phyloP scores from a whole-genome alignment of 2,797 vertebrate genomes.

The Notoglanidium macrostoma region DNA sequence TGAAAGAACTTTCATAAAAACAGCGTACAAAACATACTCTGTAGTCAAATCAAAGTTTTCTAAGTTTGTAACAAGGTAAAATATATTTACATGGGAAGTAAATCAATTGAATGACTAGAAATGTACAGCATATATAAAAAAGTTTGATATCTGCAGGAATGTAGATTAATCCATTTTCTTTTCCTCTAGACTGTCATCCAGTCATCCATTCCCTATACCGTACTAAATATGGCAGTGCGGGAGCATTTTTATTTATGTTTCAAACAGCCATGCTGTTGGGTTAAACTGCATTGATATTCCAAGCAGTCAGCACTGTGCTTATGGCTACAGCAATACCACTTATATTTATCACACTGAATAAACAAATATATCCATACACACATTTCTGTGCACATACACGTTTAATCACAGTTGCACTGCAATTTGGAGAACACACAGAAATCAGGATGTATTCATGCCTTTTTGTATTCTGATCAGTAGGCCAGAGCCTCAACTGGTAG shows the following conservation, averaged over 20 bases:
- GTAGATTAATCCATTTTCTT: not conserved
- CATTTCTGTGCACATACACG: not conserved
- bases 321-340: not conserved
- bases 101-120: not conserved
- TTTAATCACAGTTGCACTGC: not conserved
- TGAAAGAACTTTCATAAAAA: not conserved
- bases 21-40: not conserved
- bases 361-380: not conserved
- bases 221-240: not conserved
- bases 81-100: not conserved
- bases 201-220: not conserved
- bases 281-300: not conserved
- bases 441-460: not conserved
- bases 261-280: not conserved
- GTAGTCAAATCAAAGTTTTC: not conserved
- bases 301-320: conserved; percentile 2
- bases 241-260: not conserved
- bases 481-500: not conserved
- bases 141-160: not conserved
- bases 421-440: not conserved
- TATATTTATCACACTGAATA: conserved; percentile 13
- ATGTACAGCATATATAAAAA: not conserved
- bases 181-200: too few species aligned
- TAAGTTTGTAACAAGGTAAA: not conserved
- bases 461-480: not conserved